These are phyloP conservation scores for Mus pahari DNA, from an alignment of 2,113 vertebrate genomes.

Conservation along the genomic window DNA sequence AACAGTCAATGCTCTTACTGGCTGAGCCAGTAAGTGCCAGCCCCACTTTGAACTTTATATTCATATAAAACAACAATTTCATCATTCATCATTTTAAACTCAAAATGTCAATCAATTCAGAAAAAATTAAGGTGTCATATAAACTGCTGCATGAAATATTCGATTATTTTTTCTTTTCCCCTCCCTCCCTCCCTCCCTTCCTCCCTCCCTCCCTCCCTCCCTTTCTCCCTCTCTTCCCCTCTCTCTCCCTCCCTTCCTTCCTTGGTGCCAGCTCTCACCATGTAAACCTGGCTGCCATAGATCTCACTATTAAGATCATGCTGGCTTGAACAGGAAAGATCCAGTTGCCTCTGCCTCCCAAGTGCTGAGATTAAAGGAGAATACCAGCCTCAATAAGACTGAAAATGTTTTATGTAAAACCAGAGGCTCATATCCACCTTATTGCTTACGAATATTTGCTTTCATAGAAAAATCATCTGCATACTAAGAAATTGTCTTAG, in stretches of 20 bases:
- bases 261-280: too few species aligned
- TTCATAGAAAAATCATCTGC: background rate
- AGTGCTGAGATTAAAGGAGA: background rate
- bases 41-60: background rate
- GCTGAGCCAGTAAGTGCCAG: too few species aligned
- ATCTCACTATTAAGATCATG: background rate
- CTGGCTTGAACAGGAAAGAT: background rate
- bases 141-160: background rate
- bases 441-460: background rate
- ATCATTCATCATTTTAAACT: background rate
- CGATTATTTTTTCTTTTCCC: background rate
- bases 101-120: background rate
- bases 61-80: background rate
- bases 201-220: background rate
- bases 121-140: background rate
- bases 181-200: background rate
- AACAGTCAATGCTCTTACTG: too few species aligned
- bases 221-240: rapidly evolving
- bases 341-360: background rate
- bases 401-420: background rate
- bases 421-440: background rate
- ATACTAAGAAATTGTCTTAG: background rate
- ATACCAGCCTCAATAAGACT: background rate
- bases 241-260: background rate
- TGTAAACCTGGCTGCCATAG: background rate